Base-by-base conservation (phyloP, 1,140 invertebrate species). In the Lineus longissimus region DNA sequence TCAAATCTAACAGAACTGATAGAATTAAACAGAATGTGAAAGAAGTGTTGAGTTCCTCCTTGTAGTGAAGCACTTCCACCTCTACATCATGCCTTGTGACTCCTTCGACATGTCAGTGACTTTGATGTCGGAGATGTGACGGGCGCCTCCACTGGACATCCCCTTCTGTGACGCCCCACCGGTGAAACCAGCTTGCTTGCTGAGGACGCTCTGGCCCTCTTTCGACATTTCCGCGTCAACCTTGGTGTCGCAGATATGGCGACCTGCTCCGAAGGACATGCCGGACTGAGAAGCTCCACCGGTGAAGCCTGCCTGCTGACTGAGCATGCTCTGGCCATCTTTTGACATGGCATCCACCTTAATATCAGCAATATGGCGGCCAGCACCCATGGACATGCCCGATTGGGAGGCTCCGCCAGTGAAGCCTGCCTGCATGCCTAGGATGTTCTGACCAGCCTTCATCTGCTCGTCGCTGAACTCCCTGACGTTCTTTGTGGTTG, bases 131-230 rank as follows among this genome's bases (percentile, higher is more conserved):
- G 76, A 62, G 25, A 96, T 95, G 84, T 96, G 94, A 81, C 93
- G 85, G 65, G 92, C 94, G 81, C 95, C 94, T 67, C 94, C 94
- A 73, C 95, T 92, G 79, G 91, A 94, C 71, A 94, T 93, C 30
- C 93, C 93, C 73, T 90, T 92, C 82, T 95, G 92, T 73, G 85
- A 94, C 67, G 93, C 93, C 4, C 55, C 22, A 73, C 92, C 92
- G 82, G 94, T 94, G 54, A 89, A 90, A 47, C 93, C 93, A 55
- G 91, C 91, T 79, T 95, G 93, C 0, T 95, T 85, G 63, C 92
- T 92, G 66, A 95, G 93, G 36, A 94, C 86, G 0, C 86, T 82
- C 70, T 95, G 85, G 2, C 92, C 91, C 30, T 66, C 64, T 22
- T 25, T 33, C 1, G 57, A 63, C 62, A 67, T 66, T 15, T 61